Evolutionary conservation across 2,797 vertebrate species (phyloP).

Genomic region (Helarctos malayanus): DNA sequence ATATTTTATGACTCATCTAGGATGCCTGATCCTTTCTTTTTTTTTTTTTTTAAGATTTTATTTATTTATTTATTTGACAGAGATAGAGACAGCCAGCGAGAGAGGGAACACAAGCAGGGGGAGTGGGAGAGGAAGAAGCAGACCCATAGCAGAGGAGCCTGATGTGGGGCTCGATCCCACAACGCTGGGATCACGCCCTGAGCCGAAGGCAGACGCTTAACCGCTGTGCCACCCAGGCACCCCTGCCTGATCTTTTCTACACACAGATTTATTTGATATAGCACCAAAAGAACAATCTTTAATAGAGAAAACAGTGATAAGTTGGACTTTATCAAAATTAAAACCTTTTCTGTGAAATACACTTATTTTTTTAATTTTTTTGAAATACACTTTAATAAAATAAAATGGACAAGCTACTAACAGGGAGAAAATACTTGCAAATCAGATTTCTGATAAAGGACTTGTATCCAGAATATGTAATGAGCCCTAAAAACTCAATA

Average conservation of each 20-base stretch:
- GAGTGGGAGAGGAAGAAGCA: no score
- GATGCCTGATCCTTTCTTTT: neutral
- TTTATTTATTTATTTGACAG: no score
- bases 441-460: neutral
- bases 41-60: no score
- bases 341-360: neutral
- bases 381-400: neutral
- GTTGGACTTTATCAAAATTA: neutral
- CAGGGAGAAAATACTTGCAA: neutral
- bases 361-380: neutral
- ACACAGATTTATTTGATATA: neutral
- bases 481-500: neutral
- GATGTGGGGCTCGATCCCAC: no score
- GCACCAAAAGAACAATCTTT: neutral
- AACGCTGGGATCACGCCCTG: no score
- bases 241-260: neutral
- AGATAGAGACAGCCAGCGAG: no score
- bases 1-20: neutral
- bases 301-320: neutral
- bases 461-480: neutral
- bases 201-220: no score
- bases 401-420: neutral
- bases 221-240: no score
- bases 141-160: no score
- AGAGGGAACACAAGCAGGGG: no score